These are phyloP conservation scores for Tragelaphus oryx DNA, from an alignment of 2,797 vertebrate species.

Conservation along the genomic window DNA sequence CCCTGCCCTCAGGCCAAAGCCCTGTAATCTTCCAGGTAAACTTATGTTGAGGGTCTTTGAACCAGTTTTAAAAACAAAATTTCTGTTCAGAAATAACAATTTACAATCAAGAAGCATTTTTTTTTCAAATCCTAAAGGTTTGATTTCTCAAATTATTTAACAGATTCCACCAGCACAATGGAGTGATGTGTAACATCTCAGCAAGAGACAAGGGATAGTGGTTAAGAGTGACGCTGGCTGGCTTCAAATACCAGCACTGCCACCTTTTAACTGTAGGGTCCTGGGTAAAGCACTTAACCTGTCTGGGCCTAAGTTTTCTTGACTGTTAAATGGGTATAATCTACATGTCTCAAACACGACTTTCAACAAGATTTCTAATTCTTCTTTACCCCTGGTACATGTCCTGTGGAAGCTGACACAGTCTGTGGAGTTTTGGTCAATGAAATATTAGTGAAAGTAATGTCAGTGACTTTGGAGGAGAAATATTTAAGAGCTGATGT, in stretches of 20 bases:
- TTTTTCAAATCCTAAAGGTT: background rate
- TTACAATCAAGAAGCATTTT: background rate
- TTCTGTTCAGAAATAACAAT: background rate
- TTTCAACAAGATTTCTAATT: background rate
- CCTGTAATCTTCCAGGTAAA: no score
- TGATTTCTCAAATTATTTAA: background rate
- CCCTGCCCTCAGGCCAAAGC: background rate
- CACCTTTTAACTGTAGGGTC: background rate
- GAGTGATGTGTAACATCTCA: no score
- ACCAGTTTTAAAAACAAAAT: background rate
- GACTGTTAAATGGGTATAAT: background rate
- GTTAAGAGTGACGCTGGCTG: no score
- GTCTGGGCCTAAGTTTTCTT: background rate
- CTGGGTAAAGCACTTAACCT: background rate
- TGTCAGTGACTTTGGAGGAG: background rate
- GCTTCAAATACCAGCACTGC: background rate
- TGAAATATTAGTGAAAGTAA: background rate
- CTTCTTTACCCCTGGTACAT: background rate
- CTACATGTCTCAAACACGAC: background rate
- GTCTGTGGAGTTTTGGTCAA: background rate
- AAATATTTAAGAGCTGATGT: background rate
- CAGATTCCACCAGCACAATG: accelerated
- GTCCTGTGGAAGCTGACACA: background rate
- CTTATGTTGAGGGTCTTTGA: background rate
- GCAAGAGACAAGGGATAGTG: background rate